phyloP scores from a whole-genome alignment of 2,113 vertebrate genomes.

The Odontophorus gujanensis region DNA sequence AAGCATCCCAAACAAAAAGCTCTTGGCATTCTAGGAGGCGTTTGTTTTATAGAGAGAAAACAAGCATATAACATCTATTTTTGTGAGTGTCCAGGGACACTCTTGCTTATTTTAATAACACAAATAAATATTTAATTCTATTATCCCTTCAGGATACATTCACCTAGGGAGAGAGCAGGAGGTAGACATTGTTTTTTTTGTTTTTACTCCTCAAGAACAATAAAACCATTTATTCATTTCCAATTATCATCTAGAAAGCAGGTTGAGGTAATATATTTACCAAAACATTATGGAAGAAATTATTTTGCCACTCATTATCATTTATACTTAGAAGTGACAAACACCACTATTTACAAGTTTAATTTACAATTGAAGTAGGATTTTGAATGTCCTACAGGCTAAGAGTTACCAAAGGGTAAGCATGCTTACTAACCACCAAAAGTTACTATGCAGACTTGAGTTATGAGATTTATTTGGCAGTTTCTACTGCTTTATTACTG shows the following conservation, averaged over 20 bases:
- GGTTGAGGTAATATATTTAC: not conserved
- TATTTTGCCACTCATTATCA: not conserved
- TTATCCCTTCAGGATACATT: not conserved
- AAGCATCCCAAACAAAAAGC: not conserved
- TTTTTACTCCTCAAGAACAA: not conserved
- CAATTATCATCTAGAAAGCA: not conserved
- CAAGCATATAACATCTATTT: not conserved
- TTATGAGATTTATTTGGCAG: not conserved
- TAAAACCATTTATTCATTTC: not conserved
- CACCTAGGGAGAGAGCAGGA: not conserved
- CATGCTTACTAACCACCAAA: accelerated
- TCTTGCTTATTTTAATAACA: not conserved
- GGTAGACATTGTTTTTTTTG: not conserved
- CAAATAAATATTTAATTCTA: not conserved
- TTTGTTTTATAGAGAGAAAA: not conserved
- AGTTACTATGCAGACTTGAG: not conserved
- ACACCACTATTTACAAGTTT: not conserved
- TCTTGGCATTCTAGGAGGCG: not conserved
- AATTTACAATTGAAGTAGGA: not conserved
- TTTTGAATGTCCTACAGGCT: not conserved
- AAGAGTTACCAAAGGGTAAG: not conserved
- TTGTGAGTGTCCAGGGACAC: not conserved
- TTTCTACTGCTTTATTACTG: not conserved
- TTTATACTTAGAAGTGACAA: not conserved
- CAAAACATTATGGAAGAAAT: not conserved